Conservation (phyloP, 1,140 invertebrate genomes). For the Bombus confusus region DNA sequence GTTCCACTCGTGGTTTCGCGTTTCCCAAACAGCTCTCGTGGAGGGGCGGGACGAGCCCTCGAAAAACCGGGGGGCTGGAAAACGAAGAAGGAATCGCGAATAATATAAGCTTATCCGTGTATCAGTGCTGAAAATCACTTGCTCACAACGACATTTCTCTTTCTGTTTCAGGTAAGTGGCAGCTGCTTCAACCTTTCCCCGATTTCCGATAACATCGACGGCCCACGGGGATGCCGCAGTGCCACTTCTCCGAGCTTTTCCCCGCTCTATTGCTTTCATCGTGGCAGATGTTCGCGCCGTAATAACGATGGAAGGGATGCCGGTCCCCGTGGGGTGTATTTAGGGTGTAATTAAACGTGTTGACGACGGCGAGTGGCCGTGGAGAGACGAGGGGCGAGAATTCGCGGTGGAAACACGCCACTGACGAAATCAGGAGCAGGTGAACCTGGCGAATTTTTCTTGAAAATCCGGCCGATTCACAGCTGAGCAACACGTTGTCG, state of each 20-base stretch:
- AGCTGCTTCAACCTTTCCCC: constrained; percentile 48
- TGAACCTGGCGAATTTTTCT: constrained; percentile 50
- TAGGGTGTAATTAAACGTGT: constrained; percentile 61
- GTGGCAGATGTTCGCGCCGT: constrained; percentile 53
- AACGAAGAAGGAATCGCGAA: constrained; percentile 29
- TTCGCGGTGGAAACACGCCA: neutral
- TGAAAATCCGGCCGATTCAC: constrained; percentile 46
- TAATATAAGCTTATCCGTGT: constrained; percentile 22
- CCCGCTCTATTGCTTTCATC: constrained; percentile 50
- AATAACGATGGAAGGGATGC: constrained; percentile 46
- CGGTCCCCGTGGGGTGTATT: neutral
- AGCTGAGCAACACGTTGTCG: constrained; percentile 62
- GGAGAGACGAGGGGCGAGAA: constrained; percentile 17
- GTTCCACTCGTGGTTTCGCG: constrained; percentile 14
- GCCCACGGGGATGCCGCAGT: too few species aligned
- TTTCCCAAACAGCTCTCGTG: constrained; percentile 41
- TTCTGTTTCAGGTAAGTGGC: constrained; percentile 76
- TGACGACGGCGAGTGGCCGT: constrained; percentile 34
- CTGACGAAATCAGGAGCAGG: constrained; percentile 1
- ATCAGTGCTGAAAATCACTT: constrained; percentile 47
- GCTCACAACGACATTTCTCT: constrained; percentile 59
- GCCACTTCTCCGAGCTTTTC: constrained; percentile 40
- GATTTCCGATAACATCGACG: constrained; percentile 56
- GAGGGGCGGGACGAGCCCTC: neutral
- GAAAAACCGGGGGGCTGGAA: neutral